These are phyloP conservation scores for Phymastichus coffea DNA, from an alignment of 1,140 invertebrate genomes.

Conservation along the genomic window DNA sequence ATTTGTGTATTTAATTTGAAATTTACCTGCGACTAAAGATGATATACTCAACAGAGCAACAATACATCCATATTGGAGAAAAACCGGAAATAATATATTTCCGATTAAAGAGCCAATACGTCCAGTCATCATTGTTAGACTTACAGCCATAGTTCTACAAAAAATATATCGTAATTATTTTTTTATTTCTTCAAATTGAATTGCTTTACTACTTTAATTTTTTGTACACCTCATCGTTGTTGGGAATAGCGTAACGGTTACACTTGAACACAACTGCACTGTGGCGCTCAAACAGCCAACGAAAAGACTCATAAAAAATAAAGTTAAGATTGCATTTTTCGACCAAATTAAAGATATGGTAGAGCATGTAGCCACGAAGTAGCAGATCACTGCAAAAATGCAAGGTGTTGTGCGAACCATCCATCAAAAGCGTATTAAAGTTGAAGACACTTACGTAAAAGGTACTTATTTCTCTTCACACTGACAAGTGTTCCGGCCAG, in stretches of 20 bases:
- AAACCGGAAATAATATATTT: constrained; percentile 55
- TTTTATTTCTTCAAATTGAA: too few relatives aligned
- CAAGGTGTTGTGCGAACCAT: too few relatives aligned
- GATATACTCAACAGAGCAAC: constrained; percentile 51
- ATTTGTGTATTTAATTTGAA: constrained; percentile 39
- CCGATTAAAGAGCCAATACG: constrained; percentile 54
- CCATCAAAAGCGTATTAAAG: too few relatives aligned
- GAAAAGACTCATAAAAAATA: constrained; percentile 53
- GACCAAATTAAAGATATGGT: constrained; percentile 2
- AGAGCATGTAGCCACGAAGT: not conserved
- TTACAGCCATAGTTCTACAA: constrained; percentile 57
- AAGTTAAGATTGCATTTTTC: not conserved
- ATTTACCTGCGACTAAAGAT: constrained; percentile 42
- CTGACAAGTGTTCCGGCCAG: constrained; percentile 36
- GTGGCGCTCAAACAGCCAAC: constrained; percentile 57
- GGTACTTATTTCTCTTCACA: constrained; percentile 35
- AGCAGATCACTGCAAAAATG: too few relatives aligned
- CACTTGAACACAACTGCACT: constrained; percentile 56
- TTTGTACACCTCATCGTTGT: constrained; percentile 59
- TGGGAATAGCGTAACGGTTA: constrained; percentile 61
- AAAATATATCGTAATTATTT: too few relatives aligned
- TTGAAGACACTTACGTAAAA: constrained; percentile 47
- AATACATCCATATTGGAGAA: constrained; percentile 51
- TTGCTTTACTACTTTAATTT: too few relatives aligned
- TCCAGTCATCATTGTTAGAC: constrained; percentile 54